Evolutionary conservation across 1,140 invertebrate genomes (phyloP).

Genomic region (Tetraneura akinire): DNA sequence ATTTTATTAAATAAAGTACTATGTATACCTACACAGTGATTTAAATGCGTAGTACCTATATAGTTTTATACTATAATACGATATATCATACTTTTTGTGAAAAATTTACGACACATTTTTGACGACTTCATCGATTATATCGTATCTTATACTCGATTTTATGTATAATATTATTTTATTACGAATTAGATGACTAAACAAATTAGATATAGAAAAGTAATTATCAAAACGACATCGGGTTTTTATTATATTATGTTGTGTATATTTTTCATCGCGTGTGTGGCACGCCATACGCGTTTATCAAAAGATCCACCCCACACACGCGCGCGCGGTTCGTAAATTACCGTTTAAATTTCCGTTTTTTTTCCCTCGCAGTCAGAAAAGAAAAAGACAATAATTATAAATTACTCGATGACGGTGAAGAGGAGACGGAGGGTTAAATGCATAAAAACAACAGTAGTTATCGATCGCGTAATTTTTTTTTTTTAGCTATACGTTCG

Average conservation of each 20-base stretch:
- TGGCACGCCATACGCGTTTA: conserved; percentile 30
- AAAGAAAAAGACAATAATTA: conserved; percentile 49
- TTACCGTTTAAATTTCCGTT: conserved; percentile 48
- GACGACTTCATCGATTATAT: no score
- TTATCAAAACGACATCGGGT: background rate
- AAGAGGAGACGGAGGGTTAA: conserved; percentile 42
- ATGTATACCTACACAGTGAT: no score
- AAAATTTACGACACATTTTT: no score
- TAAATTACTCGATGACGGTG: conserved; percentile 41
- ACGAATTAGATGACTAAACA: no score
- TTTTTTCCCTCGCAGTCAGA: background rate
- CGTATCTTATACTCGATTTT: no score
- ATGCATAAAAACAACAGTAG: conserved; percentile 47
- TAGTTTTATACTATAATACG: no score
- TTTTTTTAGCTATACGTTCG: conserved; percentile 43
- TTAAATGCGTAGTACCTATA: no score
- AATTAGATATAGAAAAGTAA: no score
- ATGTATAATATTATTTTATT: no score
- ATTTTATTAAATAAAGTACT: no score
- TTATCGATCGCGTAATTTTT: conserved; percentile 50
- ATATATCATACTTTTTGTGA: no score
- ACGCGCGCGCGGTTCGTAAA: conserved; percentile 7
- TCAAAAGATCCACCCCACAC: conserved; percentile 15
- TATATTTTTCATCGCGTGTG: conserved; percentile 22
- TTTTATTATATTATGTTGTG: no score